Base-by-base conservation (phyloP, 1,140 invertebrate genomes). In the Bacillus rossius region DNA sequence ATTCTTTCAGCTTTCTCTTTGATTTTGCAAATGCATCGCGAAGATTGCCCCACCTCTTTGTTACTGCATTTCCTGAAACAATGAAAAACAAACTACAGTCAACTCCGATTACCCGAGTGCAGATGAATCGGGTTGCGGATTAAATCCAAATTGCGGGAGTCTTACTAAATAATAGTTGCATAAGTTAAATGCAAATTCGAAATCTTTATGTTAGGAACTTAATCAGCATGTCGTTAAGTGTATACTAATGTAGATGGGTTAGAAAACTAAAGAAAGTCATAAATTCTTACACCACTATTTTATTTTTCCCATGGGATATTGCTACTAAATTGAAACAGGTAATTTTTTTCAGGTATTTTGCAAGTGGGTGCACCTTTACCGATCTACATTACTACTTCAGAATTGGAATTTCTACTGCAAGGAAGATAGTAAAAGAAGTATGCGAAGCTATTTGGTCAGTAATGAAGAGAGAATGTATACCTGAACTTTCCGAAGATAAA, bases 21-120 rank as follows among this genome's bases (percentile, higher is more conserved):
- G 41, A 61, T 41, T 54, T 63, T 17, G 38, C 47, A 38, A 57
- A 63, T 13, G 50, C 55, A 58, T 61, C 59, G 22, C 52, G 47
- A 54, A 61, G 49, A 63, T 63, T 63, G 17, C n/a, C 43, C 62
- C 56, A 63, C 51, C 62, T 51, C 50, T 57, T 59, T 37, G 45
- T 58, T 47, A 61, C 59, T 61, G 29, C 19, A n/a, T 51, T 57
- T 45, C 60, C 50, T 61, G 49, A 45, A 57, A 61, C 38, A 55
- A 26, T 3, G 2, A 34, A 41, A 20, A 29, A 22, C 22, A 34
- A 34, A 34, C 29, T 34, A 34, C 10, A 34, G 29, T 34, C 29
- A 10, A 4, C 29, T 34, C 29, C 29, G 29, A 4, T 34, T 34
- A 34, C 10, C 29, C 29, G 29, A 34, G 5, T 34, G 29, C 29